phyloP scores from a whole-genome alignment of 2,888 invertebrate genomes.

The Pristionchus maxplancki region DNA sequence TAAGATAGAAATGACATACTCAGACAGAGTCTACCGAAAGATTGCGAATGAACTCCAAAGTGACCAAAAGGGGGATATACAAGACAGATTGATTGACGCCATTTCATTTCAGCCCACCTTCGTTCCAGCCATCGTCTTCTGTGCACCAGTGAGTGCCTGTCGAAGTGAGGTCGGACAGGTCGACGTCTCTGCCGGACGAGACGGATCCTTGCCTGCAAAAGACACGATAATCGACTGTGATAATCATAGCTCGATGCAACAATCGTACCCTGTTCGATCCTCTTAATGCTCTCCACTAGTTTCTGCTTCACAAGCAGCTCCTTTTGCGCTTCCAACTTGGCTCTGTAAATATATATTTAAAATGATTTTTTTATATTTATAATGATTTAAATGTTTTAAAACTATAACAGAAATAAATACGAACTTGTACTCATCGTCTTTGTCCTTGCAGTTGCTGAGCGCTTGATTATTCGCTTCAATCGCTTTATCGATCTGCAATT shows the following conservation, averaged over 20 bases:
- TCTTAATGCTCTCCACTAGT: constrained; percentile 76
- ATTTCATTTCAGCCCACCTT: constrained; percentile 39
- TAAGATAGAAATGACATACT: too few species aligned
- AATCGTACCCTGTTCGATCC: constrained; percentile 75
- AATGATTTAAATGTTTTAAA: too few species aligned
- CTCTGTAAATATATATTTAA: constrained; percentile 50
- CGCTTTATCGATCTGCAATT: constrained; percentile 75
- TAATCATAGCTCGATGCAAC: background rate
- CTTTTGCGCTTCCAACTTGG: constrained; percentile 73
- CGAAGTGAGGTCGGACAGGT: constrained; percentile 58
- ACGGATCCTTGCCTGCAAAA: constrained; percentile 41
- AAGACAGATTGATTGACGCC: too few species aligned
- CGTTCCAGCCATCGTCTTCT: constrained; percentile 54
- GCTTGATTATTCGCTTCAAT: constrained; percentile 76
- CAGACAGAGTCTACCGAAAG: background rate
- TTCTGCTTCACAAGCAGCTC: constrained; percentile 74
- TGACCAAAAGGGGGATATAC: too few species aligned
- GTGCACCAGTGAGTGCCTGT: constrained; percentile 66
- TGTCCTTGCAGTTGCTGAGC: constrained; percentile 77
- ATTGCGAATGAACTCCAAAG: background rate
- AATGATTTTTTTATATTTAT: too few species aligned
- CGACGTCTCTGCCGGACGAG: constrained; percentile 42
- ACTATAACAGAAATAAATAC: background rate
- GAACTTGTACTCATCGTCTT: constrained; percentile 62
- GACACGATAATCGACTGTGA: background rate